Evolutionary conservation across 2,797 vertebrate genomes (phyloP).

Genomic region (Carapus acus): DNA sequence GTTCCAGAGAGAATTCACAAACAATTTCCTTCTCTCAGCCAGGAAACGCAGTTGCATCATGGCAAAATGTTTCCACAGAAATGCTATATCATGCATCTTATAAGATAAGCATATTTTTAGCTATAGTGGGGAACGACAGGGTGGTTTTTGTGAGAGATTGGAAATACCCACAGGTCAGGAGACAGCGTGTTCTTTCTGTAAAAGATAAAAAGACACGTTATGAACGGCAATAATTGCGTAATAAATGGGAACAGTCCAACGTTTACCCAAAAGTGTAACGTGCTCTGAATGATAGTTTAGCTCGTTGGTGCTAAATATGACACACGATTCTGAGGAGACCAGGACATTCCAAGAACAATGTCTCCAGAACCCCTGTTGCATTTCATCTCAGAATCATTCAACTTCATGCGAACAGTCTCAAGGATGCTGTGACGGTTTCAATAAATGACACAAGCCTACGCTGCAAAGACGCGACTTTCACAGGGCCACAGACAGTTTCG

Average conservation of each 20-base stretch:
- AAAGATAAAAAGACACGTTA: neutral
- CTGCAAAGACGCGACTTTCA: conserved; percentile 46
- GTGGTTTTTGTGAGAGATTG: conserved; percentile 5
- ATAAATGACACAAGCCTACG: conserved; percentile 35
- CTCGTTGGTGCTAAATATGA: neutral
- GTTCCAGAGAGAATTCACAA: conserved; percentile 57
- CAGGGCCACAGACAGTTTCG: conserved; percentile 5
- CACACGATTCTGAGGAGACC: conserved; percentile 1
- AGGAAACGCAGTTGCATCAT: conserved; percentile 52
- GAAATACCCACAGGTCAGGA: conserved; percentile 6
- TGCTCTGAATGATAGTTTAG: neutral
- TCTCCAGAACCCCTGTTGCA: neutral
- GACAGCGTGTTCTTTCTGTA: conserved; percentile 9
- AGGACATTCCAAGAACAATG: conserved; percentile 5
- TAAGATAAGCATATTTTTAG: conserved; percentile 19
- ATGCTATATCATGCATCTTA: conserved; percentile 35
- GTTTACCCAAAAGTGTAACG: too few relatives aligned
- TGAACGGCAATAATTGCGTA: neutral
- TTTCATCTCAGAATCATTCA: conserved; percentile 37
- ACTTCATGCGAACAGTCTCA: conserved; percentile 29
- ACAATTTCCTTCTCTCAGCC: conserved; percentile 51
- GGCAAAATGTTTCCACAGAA: conserved; percentile 21
- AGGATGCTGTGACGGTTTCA: conserved; percentile 35
- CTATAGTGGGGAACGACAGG: conserved; percentile 9
- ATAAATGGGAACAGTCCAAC: neutral